These are phyloP conservation scores for Blomia tropicalis DNA, from an alignment of 2,888 invertebrate genomes.

Conservation along the genomic window DNA sequence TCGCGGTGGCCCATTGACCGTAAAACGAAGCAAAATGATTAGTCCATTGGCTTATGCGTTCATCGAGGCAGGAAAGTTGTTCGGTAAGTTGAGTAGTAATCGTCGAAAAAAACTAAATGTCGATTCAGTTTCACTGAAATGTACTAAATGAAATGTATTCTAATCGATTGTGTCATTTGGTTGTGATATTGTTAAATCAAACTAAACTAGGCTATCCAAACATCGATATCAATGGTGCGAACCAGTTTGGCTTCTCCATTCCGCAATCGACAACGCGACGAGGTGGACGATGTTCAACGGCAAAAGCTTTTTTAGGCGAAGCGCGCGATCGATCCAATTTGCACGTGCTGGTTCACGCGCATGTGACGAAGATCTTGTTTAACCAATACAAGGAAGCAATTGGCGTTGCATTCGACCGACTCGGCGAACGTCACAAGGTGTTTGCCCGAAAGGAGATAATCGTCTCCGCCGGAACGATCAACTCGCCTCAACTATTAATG, in stretches of 20 bases:
- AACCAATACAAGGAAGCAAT: constrained; percentile 34
- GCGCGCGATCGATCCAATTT: constrained; percentile 61
- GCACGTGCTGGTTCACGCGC: constrained; percentile 64
- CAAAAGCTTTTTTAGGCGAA: constrained; percentile 39
- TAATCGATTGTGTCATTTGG: too few relatives aligned
- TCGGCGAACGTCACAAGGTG: constrained; percentile 26
- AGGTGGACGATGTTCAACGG: constrained; percentile 33
- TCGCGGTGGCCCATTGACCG: constrained; percentile 28
- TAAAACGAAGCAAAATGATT: constrained; percentile 26
- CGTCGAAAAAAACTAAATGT: not conserved
- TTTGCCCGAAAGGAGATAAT: constrained; percentile 34
- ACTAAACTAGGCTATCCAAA: constrained; percentile 10
- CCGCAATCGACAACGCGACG: constrained; percentile 30
- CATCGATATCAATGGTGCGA: constrained; percentile 26
- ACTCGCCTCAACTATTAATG: constrained; percentile 37
- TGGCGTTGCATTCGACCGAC: constrained; percentile 34
- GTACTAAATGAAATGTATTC: too few relatives aligned
- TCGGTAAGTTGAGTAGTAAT: constrained; percentile 21
- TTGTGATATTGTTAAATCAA: too few relatives aligned
- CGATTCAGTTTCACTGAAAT: too few relatives aligned
- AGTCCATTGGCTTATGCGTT: constrained; percentile 27
- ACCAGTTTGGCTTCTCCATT: constrained; percentile 25
- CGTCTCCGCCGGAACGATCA: constrained; percentile 37
- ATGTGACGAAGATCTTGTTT: constrained; percentile 40
- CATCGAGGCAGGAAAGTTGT: constrained; percentile 27